These are phyloP conservation scores for Chaitophorus viminalis DNA, from an alignment of 2,888 invertebrate genomes.

Conservation along the genomic window DNA sequence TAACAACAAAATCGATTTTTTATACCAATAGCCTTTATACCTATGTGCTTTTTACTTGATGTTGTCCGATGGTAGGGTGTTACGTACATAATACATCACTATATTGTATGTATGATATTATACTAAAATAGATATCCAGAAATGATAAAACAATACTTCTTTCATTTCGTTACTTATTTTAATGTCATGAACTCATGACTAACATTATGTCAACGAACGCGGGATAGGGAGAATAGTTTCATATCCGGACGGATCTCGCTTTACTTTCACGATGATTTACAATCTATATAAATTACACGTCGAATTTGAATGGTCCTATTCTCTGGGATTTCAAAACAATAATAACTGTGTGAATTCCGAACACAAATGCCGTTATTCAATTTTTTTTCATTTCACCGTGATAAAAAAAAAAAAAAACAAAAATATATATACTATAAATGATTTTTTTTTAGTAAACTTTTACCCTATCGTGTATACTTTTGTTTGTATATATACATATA, in stretches of 20 bases:
- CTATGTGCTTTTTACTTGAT: too few species aligned
- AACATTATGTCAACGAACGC: constrained; percentile 53
- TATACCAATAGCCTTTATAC: too few species aligned
- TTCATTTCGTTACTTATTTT: constrained; percentile 27
- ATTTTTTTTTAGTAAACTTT: constrained; percentile 44
- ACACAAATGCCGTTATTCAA: constrained; percentile 50
- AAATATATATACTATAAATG: constrained; percentile 10
- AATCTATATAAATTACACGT: constrained; percentile 59
- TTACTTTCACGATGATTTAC: constrained; percentile 56
- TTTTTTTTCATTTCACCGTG: constrained; percentile 41
- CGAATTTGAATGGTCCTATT: constrained; percentile 59
- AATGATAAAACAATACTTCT: neutral
- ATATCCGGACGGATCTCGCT: constrained; percentile 50
- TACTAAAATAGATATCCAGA: neutral
- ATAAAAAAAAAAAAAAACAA: neutral
- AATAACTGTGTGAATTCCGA: constrained; percentile 38
- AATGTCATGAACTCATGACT: constrained; percentile 31
- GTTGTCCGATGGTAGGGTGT: too few species aligned
- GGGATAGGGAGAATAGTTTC: constrained; percentile 39
- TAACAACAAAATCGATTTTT: too few species aligned
- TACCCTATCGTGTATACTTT: constrained; percentile 44
- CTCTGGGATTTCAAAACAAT: constrained; percentile 53
- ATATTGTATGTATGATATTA: neutral
- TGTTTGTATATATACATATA: constrained; percentile 9
- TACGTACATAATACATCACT: neutral